Evolutionary conservation across 2,888 invertebrate genomes (phyloP).

Genomic region (Phalera bucephala): DNA sequence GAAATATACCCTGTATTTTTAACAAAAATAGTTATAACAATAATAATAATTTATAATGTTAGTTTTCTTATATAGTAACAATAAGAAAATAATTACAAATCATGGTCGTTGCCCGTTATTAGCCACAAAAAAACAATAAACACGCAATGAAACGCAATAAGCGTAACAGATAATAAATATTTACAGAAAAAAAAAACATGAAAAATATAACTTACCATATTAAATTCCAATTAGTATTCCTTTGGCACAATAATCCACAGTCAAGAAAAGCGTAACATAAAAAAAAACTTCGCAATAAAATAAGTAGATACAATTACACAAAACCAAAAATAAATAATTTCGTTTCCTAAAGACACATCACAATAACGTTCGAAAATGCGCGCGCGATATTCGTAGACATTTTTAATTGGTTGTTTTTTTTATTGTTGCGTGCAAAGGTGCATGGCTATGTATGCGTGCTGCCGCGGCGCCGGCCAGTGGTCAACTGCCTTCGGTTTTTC

Average conservation of each 20-base stretch:
- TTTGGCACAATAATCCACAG: conserved; percentile 23
- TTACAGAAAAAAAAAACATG: too few species aligned
- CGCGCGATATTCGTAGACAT: conserved; percentile 27
- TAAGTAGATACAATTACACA: conserved; percentile 12
- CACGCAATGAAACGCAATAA: background rate
- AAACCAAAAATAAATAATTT: too few species aligned
- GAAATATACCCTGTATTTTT: too few species aligned
- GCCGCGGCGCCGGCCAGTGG: conserved; percentile 68
- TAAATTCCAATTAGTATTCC: conserved; percentile 25
- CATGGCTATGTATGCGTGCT: conserved; percentile 47
- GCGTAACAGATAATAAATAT: background rate
- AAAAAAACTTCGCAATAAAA: conserved; percentile 6
- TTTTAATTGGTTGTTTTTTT: conserved; percentile 18
- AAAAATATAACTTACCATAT: conserved; percentile 25
- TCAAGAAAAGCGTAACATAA: background rate
- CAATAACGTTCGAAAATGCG: conserved; percentile 24
- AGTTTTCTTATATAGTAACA: too few species aligned
- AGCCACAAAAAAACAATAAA: background rate
- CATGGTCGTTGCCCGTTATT: background rate
- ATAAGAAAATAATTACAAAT: too few species aligned
- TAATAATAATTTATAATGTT: too few species aligned
- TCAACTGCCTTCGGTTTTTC: conserved; percentile 56
- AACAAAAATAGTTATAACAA: too few species aligned
- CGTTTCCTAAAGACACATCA: conserved; percentile 29
- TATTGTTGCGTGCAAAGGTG: conserved; percentile 6